Base-by-base conservation (phyloP, 2,888 invertebrate genomes). In the Elegia similella region DNA sequence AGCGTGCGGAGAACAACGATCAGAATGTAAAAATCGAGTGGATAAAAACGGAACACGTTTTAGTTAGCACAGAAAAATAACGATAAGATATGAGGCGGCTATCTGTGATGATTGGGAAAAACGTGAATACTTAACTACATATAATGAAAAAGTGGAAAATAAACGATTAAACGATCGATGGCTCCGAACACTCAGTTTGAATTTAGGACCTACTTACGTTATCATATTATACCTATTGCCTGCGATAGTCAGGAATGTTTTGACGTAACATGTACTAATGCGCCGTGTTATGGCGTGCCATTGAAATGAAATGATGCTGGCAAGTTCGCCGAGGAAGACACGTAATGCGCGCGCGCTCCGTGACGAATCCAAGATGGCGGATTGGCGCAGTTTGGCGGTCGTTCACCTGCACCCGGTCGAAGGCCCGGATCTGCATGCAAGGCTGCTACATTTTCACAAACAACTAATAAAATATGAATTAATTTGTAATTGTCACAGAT, bases 341-440 rank as follows among this genome's bases (percentile, higher is more conserved):
- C 80, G 81, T 83, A 80, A 55, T 55, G 54, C 59, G 87, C 81
- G 83, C 88, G 85, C 78, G 77, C 75, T 78, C 82, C 90, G 86
- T 90, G 88, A 90, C 90, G 88, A 82, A 83, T 83, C 79, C 84
- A 88, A 88, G 75, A 88, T 89, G 89, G 90, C 80, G 84, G 83
- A 75, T 82, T 84, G 79, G 82, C 86, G 87, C 82, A 83, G 85
- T 89, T 89, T 86, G 89, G 87, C 78, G 90, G 89, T 88, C 89
- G 64, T 82, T 87, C 76, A 91, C 88, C 88, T 72, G 79, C 80
- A 79, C 82, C 80, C 82, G 76, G 75, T 71, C 74, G 74, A 73
- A 80, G 76, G 73, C 79, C 75, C 72, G 70, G 69, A 69, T 68
- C 73, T 70, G 75, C 76, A 72, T 69, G 78, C 74, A 78, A 69